Evolutionary conservation across 2,797 vertebrate species (phyloP).

Genomic region (Squalus acanthias): DNA sequence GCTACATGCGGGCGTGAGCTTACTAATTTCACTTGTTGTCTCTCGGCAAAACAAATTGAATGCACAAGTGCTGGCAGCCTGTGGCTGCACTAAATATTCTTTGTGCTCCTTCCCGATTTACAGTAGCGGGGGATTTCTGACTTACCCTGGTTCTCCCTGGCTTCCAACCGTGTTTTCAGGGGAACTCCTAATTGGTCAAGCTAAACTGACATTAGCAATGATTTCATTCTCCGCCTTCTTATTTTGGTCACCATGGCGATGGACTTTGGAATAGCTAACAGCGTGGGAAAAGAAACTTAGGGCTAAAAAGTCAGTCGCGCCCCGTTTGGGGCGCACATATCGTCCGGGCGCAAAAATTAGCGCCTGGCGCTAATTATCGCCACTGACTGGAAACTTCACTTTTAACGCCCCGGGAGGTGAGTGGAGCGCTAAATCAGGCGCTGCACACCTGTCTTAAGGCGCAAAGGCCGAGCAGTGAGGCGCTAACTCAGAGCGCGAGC

Average conservation of each 20-base stretch:
- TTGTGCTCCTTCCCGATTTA: not conserved
- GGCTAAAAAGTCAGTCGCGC: not conserved
- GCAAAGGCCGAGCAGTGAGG: too few relatives aligned
- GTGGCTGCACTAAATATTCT: not conserved
- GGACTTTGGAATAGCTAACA: not conserved
- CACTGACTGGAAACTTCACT: too few relatives aligned
- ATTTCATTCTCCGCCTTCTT: not conserved
- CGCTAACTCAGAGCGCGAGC: too few relatives aligned
- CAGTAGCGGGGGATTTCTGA: not conserved
- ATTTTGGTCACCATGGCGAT: not conserved
- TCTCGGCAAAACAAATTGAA: not conserved
- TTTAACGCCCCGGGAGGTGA: too few relatives aligned
- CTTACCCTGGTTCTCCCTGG: not conserved
- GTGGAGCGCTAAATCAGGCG: too few relatives aligned
- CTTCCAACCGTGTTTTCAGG: not conserved
- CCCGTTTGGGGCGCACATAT: too few relatives aligned
- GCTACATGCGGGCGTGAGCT: not conserved
- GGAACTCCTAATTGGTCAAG: not conserved
- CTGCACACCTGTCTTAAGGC: too few relatives aligned
- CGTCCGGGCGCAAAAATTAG: too few relatives aligned
- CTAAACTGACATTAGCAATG: not conserved
- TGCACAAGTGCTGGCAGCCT: not conserved
- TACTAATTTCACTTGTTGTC: not conserved
- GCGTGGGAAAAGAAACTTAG: not conserved
- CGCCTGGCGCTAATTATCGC: too few relatives aligned